Evolutionary conservation across 2,113 vertebrate genomes (phyloP).

Genomic region (Amphiprion ocellaris): DNA sequence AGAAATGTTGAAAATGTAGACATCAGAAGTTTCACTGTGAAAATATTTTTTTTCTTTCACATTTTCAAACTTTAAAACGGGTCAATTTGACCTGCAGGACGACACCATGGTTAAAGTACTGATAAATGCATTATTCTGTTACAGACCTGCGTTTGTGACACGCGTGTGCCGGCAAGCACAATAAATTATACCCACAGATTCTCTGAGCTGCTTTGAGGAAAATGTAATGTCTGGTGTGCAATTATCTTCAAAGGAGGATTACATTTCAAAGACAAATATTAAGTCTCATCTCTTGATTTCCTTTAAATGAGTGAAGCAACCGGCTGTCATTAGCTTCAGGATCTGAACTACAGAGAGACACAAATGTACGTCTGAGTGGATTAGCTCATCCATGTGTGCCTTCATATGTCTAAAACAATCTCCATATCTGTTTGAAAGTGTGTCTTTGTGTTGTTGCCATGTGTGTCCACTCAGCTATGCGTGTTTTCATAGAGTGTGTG

Average conservation of each 20-base stretch:
- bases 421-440: constrained; percentile 7
- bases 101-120: too few relatives aligned
- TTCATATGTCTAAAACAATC: constrained; percentile 2
- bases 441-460: constrained; percentile 10
- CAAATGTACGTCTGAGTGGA: neutral
- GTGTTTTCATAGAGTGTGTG: constrained; percentile 17
- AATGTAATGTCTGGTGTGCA: neutral
- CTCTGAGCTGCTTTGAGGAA: neutral
- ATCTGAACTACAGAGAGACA: constrained; percentile 1
- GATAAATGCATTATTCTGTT: too few relatives aligned
- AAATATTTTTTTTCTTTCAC: too few relatives aligned
- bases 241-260: constrained; percentile 39
- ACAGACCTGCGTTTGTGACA: neutral
- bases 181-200: neutral
- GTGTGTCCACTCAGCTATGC: constrained; percentile 15
- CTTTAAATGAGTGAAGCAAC: constrained; percentile 7
- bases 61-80: too few relatives aligned
- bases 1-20: too few relatives aligned
- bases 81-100: too few relatives aligned
- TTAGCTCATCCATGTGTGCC: constrained; percentile 1
- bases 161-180: neutral
- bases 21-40: too few relatives aligned
- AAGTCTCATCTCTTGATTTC: constrained; percentile 29
- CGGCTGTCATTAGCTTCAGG: constrained; percentile 45
- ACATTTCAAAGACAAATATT: constrained; percentile 41